phyloP scores from a whole-genome alignment of 1,140 invertebrate species.

The Scaptodrosophila lebanonensis region DNA sequence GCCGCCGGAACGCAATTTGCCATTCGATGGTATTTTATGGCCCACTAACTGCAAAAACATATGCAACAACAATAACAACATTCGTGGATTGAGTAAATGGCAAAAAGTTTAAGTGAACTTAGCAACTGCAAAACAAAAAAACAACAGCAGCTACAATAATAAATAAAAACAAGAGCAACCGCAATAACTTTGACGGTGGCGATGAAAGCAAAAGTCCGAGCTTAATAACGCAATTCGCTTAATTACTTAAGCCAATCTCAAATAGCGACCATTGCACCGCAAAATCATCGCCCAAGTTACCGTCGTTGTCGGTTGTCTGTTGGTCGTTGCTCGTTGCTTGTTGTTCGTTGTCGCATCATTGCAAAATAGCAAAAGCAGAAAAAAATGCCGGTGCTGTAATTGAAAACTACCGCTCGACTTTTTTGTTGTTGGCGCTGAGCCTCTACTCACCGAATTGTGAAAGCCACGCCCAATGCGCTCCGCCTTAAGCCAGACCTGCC shows the following conservation, averaged over 20 bases:
- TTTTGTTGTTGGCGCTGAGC: background rate
- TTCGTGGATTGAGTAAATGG: too few relatives aligned
- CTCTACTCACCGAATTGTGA: conserved; percentile 88
- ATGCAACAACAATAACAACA: background rate
- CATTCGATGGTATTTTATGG: conserved; percentile 86
- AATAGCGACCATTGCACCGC: too few relatives aligned
- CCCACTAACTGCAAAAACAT: conserved; percentile 83
- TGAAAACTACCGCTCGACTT: conserved; percentile 3
- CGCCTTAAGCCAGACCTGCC: conserved; percentile 91
- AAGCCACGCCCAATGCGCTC: conserved; percentile 89
- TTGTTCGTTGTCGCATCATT: too few relatives aligned
- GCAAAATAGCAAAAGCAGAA: too few relatives aligned
- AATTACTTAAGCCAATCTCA: too few relatives aligned
- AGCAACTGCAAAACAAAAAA: too few relatives aligned
- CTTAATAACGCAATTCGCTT: background rate
- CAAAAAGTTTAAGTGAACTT: too few relatives aligned
- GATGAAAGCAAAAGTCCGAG: background rate
- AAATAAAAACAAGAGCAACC: background rate
- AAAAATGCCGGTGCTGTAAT: conserved; percentile 30
- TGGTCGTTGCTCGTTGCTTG: too few relatives aligned
- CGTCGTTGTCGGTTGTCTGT: too few relatives aligned
- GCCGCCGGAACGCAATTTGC: conserved; percentile 83
- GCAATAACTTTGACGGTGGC: background rate
- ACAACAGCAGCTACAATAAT: background rate
- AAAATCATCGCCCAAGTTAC: too few relatives aligned